Evolutionary conservation across 2,888 invertebrate genomes (phyloP).

Genomic region (Aspidapion aeneum): DNA sequence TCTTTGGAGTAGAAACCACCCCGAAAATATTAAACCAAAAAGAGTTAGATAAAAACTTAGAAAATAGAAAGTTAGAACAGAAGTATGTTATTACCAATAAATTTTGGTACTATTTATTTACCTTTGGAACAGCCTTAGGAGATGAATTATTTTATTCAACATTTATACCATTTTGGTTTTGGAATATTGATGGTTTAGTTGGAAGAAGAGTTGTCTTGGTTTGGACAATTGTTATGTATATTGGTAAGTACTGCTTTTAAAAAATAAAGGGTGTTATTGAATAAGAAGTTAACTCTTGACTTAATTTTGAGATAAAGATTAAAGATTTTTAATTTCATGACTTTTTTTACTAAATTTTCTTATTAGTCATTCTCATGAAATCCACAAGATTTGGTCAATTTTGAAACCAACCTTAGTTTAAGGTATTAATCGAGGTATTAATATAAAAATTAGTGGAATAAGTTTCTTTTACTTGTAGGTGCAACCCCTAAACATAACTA

Average conservation of each 20-base stretch:
- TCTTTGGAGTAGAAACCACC: constrained; percentile 64
- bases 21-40: constrained; percentile 28
- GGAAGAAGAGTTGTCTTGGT: constrained; percentile 78
- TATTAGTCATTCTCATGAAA: too few relatives aligned
- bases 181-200: constrained; percentile 89
- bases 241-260: constrained; percentile 57
- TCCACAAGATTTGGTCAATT: too few relatives aligned
- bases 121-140: constrained; percentile 81
- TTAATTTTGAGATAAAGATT: too few relatives aligned
- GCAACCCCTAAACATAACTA: too few relatives aligned
- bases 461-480: too few relatives aligned
- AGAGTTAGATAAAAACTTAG: too few relatives aligned
- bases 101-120: constrained; percentile 83
- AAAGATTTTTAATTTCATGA: too few relatives aligned
- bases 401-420: too few relatives aligned
- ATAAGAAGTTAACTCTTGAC: neutral
- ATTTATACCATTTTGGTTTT: constrained; percentile 93
- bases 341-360: too few relatives aligned
- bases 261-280: neutral
- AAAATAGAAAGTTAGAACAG: too few relatives aligned
- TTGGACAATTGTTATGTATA: constrained; percentile 81
- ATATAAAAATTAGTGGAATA: too few relatives aligned
- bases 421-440: too few relatives aligned
- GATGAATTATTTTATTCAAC: constrained; percentile 88
- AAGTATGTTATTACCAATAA: constrained; percentile 60